phyloP scores from a whole-genome alignment of 1,140 invertebrate genomes.

The Magallana gigas region DNA sequence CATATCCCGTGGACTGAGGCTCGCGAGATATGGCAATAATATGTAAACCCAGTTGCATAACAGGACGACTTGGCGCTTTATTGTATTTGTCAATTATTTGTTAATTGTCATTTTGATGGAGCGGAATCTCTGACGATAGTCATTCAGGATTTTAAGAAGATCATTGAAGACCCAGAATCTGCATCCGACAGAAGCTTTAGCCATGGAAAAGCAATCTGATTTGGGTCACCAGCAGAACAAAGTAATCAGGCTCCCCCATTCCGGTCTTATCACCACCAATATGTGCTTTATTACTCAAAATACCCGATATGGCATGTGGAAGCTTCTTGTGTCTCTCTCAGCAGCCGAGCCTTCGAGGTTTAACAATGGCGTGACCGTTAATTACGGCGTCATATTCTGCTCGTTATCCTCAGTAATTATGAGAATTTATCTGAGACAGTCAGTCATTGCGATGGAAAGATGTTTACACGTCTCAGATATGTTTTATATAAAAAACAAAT shows the following conservation, averaged over 20 bases:
- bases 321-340: background rate
- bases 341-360: background rate
- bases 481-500: background rate
- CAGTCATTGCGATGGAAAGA: background rate
- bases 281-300: constrained; percentile 31
- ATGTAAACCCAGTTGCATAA: background rate
- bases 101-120: constrained; percentile 32
- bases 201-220: constrained; percentile 27
- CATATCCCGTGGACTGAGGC: background rate
- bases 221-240: constrained; percentile 29
- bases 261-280: constrained; percentile 1
- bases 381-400: background rate
- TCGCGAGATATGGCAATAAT: background rate
- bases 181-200: background rate
- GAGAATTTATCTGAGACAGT: background rate
- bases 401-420: constrained; percentile 1
- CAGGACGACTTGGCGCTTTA: constrained; percentile 6
- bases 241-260: constrained; percentile 8
- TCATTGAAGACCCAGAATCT: constrained; percentile 8
- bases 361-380: constrained; percentile 21
- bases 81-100: constrained; percentile 17
- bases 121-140: background rate
- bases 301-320: background rate
- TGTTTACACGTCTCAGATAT: constrained; percentile 4
- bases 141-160: constrained; percentile 8